Evolutionary conservation across 2,797 vertebrate species (phyloP).

Genomic region (Bradypus variegatus): DNA sequence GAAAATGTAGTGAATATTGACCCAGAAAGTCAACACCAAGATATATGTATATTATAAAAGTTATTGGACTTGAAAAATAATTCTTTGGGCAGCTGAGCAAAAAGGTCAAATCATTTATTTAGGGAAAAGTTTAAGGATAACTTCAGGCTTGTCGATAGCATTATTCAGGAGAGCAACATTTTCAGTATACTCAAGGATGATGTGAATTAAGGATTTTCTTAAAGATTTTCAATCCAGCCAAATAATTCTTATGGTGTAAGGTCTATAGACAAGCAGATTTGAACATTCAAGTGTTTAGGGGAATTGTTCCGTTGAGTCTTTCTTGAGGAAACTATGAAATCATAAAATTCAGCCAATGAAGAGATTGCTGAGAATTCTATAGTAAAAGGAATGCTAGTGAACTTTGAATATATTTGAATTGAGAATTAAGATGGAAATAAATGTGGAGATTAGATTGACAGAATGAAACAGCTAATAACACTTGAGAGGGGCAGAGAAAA

Average conservation of each 20-base stretch:
- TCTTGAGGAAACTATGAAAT: not conserved
- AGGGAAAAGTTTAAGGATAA: not conserved
- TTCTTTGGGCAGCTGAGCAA: not conserved
- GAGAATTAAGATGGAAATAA: not conserved
- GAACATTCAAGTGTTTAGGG: not conserved
- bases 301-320: not conserved
- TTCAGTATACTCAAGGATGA: not conserved
- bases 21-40: not conserved
- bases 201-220: not conserved
- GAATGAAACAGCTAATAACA: not conserved
- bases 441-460: not conserved
- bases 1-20: constrained; percentile 11
- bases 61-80: not conserved
- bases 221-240: not conserved
- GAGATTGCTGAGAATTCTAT: not conserved
- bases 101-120: not conserved
- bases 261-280: not conserved
- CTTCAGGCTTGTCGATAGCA: not conserved
- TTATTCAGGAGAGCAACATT: not conserved
- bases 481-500: not conserved
- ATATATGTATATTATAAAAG: not conserved
- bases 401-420: constrained; percentile 31
- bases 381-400: not conserved
- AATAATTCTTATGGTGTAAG: not conserved
- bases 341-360: constrained; percentile 17